phyloP scores from a whole-genome alignment of 2,888 invertebrate genomes.

The Andrena haemorrhoa region DNA sequence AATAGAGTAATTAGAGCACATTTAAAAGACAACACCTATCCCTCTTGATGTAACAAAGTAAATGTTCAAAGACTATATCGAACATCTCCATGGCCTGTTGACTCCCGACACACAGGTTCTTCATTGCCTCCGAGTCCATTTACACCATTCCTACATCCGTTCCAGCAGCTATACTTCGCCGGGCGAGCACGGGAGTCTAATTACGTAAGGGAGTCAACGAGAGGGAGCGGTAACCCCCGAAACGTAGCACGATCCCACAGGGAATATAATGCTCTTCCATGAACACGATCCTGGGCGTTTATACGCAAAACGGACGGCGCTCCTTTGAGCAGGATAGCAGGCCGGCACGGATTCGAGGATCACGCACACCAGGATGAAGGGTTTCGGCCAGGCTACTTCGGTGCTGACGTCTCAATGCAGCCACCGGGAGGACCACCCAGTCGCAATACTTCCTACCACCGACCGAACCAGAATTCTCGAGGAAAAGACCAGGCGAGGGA shows the following conservation, averaged over 20 bases:
- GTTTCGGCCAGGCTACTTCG: conserved; percentile 71
- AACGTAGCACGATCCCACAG: conserved; percentile 29
- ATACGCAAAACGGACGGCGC: conserved; percentile 53
- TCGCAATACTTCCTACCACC: conserved; percentile 74
- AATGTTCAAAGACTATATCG: too few species aligned
- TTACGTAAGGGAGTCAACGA: conserved; percentile 40
- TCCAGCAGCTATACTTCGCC: neutral
- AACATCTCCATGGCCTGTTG: too few species aligned
- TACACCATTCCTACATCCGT: neutral
- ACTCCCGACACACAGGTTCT: too few species aligned
- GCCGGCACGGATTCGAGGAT: conserved; percentile 51
- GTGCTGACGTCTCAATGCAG: conserved; percentile 79
- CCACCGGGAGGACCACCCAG: conserved; percentile 79
- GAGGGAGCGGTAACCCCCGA: conserved; percentile 16
- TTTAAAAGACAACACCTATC: too few species aligned
- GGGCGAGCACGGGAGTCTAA: conserved; percentile 34
- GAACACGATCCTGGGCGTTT: conserved; percentile 52
- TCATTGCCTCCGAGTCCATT: neutral
- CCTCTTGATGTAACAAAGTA: too few species aligned
- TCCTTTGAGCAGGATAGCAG: conserved; percentile 37
- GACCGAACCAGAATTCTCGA: conserved; percentile 76
- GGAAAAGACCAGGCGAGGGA: conserved; percentile 55
- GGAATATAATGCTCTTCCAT: conserved; percentile 45
- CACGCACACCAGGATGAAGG: conserved; percentile 63
- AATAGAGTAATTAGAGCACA: too few species aligned